These are phyloP conservation scores for Sebastes vulpes DNA, from an alignment of 2,797 vertebrate species.

Conservation along the genomic window DNA sequence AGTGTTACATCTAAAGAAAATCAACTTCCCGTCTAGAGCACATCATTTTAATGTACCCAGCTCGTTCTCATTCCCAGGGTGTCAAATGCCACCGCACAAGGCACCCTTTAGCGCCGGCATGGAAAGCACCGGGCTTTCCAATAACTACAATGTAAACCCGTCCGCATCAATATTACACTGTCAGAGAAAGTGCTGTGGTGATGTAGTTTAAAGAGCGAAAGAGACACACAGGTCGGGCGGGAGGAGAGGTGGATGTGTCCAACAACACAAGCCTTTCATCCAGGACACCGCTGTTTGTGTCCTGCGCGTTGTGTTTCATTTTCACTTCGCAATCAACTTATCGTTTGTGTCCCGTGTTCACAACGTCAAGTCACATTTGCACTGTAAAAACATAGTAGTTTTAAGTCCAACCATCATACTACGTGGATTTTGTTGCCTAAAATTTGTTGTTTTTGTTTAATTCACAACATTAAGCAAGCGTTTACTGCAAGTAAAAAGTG, in stretches of 20 bases:
- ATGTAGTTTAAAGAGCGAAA: neutral
- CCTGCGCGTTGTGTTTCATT: too few species aligned
- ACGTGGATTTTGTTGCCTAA: too few species aligned
- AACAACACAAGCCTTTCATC: neutral
- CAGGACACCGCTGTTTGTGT: too few species aligned
- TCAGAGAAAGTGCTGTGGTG: neutral
- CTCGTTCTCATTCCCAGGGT: neutral
- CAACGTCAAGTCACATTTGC: too few species aligned
- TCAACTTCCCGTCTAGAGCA: neutral
- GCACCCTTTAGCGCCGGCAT: neutral
- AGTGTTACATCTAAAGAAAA: constrained; percentile 9
- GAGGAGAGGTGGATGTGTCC: neutral
- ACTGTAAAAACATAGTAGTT: too few species aligned
- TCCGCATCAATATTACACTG: too few species aligned
- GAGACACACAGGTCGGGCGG: neutral
- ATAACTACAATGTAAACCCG: neutral
- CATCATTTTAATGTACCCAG: neutral
- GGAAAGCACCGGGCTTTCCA: neutral
- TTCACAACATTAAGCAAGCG: too few species aligned
- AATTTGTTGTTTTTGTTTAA: too few species aligned
- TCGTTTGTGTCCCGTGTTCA: too few species aligned
- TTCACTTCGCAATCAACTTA: too few species aligned
- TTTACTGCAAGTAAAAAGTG: too few species aligned
- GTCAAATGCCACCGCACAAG: neutral
- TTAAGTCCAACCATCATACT: too few species aligned